Conservation (phyloP, 1,140 invertebrate species). For the Tetramorium alpestre region DNA sequence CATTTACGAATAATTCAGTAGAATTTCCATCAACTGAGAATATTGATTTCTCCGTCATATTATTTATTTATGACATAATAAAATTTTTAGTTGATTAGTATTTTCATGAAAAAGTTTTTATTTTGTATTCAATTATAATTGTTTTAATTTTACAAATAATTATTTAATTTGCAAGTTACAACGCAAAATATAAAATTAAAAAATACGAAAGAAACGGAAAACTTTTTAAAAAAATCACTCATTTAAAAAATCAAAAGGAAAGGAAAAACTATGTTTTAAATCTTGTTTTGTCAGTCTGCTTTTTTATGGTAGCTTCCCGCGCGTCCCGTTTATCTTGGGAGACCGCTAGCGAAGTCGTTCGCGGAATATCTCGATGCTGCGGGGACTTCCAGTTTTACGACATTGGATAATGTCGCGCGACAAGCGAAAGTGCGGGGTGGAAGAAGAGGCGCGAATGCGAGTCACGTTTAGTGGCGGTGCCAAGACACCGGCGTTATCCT, state of each 20-base stretch:
- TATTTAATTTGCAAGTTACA: background rate
- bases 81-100: background rate
- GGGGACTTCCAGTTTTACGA: constrained; percentile 47
- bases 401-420: constrained; percentile 44
- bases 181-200: background rate
- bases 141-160: background rate
- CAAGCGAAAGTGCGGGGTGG: constrained; percentile 35
- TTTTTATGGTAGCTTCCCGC: background rate
- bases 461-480: constrained; percentile 51
- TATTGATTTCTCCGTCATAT: background rate
- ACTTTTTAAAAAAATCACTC: background rate
- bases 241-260: background rate
- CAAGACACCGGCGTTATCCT: constrained; percentile 33
- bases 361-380: constrained; percentile 36
- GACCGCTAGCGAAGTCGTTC: constrained; percentile 1
- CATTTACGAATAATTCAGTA: background rate
- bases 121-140: background rate
- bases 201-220: background rate
- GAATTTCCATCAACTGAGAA: background rate
- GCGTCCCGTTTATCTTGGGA: constrained; percentile 24
- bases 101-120: background rate
- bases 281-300: background rate
- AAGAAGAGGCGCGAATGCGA: constrained; percentile 20
- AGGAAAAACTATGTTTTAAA: background rate
- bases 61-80: background rate